phyloP scores from a whole-genome alignment of 2,888 invertebrate species.

The Synergus japonicus region DNA sequence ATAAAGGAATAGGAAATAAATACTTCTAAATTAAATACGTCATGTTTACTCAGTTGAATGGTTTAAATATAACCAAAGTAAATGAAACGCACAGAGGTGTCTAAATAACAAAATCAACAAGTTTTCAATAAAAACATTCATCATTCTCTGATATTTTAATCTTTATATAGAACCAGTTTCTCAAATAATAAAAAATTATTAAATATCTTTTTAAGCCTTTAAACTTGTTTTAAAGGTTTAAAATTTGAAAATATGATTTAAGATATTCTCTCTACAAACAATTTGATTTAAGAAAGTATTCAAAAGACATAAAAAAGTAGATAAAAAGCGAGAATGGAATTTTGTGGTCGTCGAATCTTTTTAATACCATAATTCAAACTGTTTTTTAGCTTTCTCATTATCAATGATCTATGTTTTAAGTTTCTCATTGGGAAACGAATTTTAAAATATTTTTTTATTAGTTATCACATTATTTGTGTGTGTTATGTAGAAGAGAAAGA shows the following conservation, averaged over 20 bases:
- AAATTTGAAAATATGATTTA: too few species aligned
- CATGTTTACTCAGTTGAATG: not conserved
- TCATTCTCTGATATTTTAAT: too few species aligned
- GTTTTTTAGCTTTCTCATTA: not conserved
- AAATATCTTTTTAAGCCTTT: too few species aligned
- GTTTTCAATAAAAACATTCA: too few species aligned
- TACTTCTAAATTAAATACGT: not conserved
- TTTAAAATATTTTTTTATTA: not conserved
- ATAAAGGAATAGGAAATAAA: not conserved
- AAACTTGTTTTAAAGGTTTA: too few species aligned
- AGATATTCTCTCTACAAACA: too few species aligned
- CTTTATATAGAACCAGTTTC: too few species aligned
- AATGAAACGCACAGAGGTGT: too few species aligned
- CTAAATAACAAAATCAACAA: too few species aligned
- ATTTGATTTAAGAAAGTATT: not conserved
- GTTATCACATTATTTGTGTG: too few species aligned
- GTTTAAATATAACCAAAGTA: not conserved
- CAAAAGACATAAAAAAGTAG: not conserved
- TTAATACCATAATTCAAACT: not conserved
- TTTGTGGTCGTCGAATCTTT: not conserved
- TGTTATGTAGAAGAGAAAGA: conserved; percentile 37
- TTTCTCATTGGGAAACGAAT: not conserved
- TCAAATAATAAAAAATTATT: too few species aligned
- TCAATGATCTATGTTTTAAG: too few species aligned
- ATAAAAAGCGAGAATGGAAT: not conserved